Base-by-base conservation (phyloP, 2,888 invertebrate species). In the Heteromurus nitidus region DNA sequence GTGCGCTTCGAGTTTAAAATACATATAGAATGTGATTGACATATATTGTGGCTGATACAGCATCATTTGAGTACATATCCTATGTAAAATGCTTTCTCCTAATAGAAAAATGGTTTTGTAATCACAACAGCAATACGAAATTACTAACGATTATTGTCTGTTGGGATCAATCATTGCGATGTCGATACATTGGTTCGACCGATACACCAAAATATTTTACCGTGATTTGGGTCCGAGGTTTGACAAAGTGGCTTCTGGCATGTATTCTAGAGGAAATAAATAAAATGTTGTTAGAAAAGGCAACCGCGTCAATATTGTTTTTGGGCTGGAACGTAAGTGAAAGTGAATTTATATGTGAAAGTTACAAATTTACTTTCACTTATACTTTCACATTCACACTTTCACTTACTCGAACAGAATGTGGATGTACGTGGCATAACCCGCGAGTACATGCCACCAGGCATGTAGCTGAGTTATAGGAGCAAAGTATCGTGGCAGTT, bases 381-480 rank as follows among this genome's bases (percentile, higher is more conserved):
- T n/a, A n/a, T n/a, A n/a, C n/a, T n/a, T n/a, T n/a, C n/a, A n/a
- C n/a, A n/a, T n/a, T 16, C n/a, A 36, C 5, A 13, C 36, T 36
- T 36, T 36, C 36, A 30, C 80, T 77, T 82, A 88, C 87, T 86
- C 87, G 58, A 88, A 88, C 20, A 88, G 26, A 16, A 90, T 87
- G 44, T 88, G 88, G 18, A 90, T 82, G 84, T 90, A 90, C 22
- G 89, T 90, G 9, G 90, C 90, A 44, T 89, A 88, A 1, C 90
- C 90, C 50, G 90, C 90, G 20, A 90, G 86, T 30, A 89, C 86
- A 83, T 90, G 90, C 90, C 90, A 90, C 89, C 90, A 90, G 18
- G 90, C 90, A 87, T 90, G 90, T 22, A 90, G 87, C 81, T 90
- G 89, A 28, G 89, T 88, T 7, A 90, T 76, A 16, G 88, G 88